Conservation (phyloP, 2,113 vertebrate species). For the Ifrita kowaldi region DNA sequence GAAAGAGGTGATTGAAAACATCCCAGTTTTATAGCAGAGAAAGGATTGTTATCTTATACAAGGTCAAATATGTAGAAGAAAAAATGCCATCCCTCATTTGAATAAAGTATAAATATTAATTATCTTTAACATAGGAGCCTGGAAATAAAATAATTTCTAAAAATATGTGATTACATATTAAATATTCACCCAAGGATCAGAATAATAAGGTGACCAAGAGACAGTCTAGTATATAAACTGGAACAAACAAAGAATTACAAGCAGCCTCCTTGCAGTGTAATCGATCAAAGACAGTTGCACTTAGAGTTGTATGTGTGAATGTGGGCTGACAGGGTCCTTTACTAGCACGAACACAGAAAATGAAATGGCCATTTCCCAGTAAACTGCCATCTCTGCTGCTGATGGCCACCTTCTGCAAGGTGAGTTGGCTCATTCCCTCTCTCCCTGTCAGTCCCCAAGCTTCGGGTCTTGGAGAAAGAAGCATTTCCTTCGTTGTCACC, state of each 20-base stretch:
- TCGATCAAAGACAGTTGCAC: constrained; percentile 47
- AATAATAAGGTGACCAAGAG: constrained; percentile 47
- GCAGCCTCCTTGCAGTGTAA: background rate
- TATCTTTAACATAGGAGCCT: constrained; percentile 19
- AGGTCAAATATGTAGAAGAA: constrained; percentile 34
- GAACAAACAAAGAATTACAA: constrained; percentile 2
- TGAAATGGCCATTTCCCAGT: constrained; percentile 13
- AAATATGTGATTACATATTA: constrained; percentile 61
- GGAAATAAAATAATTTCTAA: constrained; percentile 58
- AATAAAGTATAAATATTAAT: constrained; percentile 69
- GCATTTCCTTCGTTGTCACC: background rate
- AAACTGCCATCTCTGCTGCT: background rate
- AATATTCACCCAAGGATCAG: constrained; percentile 28
- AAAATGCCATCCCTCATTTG: background rate
- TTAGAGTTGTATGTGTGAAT: background rate
- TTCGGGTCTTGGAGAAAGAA: background rate
- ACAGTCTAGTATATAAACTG: background rate
- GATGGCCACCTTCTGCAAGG: background rate
- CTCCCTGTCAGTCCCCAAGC: background rate
- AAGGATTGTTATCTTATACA: constrained; percentile 3
- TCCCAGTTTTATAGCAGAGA: background rate
- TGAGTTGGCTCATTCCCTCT: background rate
- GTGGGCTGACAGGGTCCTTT: constrained; percentile 18
- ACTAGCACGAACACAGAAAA: background rate
- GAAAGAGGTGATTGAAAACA: background rate